phyloP scores from a whole-genome alignment of 1,140 invertebrate species.

The Dendrolimus punctatus region DNA sequence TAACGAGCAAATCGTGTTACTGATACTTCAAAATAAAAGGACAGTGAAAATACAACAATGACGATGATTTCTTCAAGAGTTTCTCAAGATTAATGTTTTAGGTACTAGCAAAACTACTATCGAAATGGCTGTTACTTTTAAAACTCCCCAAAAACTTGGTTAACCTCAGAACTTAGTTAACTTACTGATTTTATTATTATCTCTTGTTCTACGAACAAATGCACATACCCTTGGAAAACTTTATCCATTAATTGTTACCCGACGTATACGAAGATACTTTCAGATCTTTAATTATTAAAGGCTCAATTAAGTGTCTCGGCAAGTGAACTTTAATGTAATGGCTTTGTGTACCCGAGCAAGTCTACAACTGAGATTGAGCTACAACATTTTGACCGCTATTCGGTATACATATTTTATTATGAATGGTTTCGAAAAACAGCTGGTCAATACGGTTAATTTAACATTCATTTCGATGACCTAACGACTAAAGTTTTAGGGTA shows the following conservation, averaged over 20 bases:
- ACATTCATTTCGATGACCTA: neutral
- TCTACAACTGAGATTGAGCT: constrained; percentile 11
- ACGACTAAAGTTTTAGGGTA: no score
- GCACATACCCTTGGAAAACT: constrained; percentile 12
- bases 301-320: constrained; percentile 19
- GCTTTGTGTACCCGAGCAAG: constrained; percentile 10
- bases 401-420: constrained; percentile 19
- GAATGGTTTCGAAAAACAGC: constrained; percentile 1
- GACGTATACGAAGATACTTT: constrained; percentile 8
- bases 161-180: no score
- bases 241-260: constrained; percentile 15
- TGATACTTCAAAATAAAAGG: no score
- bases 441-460: neutral
- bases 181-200: no score
- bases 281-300: constrained; percentile 22
- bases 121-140: no score
- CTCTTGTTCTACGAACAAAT: no score
- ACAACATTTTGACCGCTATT: constrained; percentile 8
- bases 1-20: no score
- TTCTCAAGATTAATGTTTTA: no score
- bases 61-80: no score
- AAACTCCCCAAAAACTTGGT: no score
- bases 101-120: no score
- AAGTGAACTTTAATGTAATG: constrained; percentile 16
- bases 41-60: no score